These are phyloP conservation scores for Sus cebifrons DNA, from an alignment of 2,797 vertebrate genomes.

Conservation along the genomic window DNA sequence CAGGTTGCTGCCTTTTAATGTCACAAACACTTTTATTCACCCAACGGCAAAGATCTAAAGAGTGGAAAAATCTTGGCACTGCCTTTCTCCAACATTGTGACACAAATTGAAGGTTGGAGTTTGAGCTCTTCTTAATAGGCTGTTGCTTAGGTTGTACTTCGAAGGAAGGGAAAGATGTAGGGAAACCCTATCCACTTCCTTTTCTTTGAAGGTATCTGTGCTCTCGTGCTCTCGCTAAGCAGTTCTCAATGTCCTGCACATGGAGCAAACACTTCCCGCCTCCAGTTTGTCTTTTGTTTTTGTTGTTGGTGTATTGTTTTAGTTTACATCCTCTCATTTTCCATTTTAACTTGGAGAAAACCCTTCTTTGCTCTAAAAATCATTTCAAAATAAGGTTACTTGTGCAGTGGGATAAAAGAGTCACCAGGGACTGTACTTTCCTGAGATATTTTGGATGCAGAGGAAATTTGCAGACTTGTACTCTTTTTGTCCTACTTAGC, in stretches of 20 bases:
- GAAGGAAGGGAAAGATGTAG: background rate
- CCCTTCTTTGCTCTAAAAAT: conserved; percentile 24
- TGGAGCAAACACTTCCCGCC: background rate
- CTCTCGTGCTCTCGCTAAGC: background rate
- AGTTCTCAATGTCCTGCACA: conserved; percentile 40
- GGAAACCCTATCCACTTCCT: conserved; percentile 39
- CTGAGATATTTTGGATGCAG: background rate
- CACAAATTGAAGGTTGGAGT: conserved; percentile 28
- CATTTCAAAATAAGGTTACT: conserved; percentile 55
- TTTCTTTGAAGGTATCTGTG: background rate
- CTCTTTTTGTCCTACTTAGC: background rate
- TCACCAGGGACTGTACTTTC: background rate
- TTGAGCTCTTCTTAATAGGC: conserved; percentile 14
- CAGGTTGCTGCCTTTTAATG: conserved; percentile 74
- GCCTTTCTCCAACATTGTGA: conserved; percentile 38
- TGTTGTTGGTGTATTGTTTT: background rate
- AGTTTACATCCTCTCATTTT: background rate
- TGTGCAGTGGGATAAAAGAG: background rate
- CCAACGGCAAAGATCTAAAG: conserved; percentile 58
- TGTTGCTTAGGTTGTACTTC: background rate
- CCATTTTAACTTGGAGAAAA: conserved; percentile 63
- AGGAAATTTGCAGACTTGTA: background rate
- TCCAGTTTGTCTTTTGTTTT: background rate
- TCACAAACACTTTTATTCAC: conserved; percentile 59
- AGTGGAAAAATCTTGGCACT: conserved; percentile 1